Conservation (phyloP, 2,113 vertebrate genomes). For the Himantopus leucocephalus region DNA sequence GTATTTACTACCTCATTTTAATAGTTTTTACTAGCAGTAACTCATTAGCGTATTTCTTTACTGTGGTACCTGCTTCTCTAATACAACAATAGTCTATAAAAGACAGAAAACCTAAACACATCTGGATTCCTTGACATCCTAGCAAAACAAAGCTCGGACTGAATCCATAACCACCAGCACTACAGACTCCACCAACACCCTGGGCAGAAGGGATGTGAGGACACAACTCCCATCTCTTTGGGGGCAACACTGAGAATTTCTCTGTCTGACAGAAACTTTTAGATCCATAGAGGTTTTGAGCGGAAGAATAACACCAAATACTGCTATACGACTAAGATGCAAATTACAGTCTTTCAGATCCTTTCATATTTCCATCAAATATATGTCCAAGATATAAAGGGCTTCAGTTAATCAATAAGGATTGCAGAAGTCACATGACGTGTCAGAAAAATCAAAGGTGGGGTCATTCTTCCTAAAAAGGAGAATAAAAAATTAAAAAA, state of each 20-base stretch:
- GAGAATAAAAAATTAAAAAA: neutral
- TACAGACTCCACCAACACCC: too few relatives aligned
- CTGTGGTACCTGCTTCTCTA: neutral
- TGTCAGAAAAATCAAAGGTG: neutral
- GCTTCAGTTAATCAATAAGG: neutral
- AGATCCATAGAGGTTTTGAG: neutral
- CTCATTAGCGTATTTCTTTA: neutral
- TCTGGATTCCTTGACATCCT: neutral
- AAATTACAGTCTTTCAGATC: neutral
- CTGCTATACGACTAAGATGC: neutral
- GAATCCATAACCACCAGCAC: neutral
- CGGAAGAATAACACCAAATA: neutral
- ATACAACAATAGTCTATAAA: neutral
- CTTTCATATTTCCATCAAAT: neutral
- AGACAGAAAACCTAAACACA: neutral
- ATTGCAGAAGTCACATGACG: neutral
- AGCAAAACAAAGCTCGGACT: neutral
- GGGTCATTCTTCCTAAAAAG: neutral
- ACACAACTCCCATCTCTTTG: neutral
- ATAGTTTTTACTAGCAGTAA: neutral
- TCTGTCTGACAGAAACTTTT: neutral
- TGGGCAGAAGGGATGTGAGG: too few relatives aligned
- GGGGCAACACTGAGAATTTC: neutral
- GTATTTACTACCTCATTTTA: neutral
- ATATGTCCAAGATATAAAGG: neutral